Evolutionary conservation across 2,113 vertebrate species (phyloP).

Genomic region (Chelonoidis abingdonii): DNA sequence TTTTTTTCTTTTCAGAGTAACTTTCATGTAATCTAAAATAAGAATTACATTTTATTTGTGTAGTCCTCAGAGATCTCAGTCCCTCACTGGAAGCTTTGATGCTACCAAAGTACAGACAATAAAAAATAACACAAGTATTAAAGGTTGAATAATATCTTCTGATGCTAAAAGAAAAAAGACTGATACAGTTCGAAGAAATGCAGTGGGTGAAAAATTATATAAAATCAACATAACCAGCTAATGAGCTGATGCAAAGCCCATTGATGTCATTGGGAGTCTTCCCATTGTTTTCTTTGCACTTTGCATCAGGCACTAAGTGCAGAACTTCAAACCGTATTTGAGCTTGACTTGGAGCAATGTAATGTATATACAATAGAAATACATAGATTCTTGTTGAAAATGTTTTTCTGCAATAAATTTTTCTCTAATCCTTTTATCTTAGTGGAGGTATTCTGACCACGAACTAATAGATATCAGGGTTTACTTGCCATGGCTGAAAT

Average conservation of each 20-base stretch:
- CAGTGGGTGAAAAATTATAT: background rate
- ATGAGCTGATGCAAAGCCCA: background rate
- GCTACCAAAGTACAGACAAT: background rate
- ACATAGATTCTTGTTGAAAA: background rate
- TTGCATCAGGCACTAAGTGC: background rate
- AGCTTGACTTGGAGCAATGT: background rate
- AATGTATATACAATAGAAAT: background rate
- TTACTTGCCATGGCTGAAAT: accelerated
- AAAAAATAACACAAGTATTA: background rate
- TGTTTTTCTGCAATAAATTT: background rate
- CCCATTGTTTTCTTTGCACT: background rate
- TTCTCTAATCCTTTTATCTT: background rate
- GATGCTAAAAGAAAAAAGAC: background rate
- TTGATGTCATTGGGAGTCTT: accelerated
- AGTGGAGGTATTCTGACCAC: background rate
- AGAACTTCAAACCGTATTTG: background rate
- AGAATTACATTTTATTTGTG: background rate
- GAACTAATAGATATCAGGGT: accelerated
- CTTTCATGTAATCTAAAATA: background rate
- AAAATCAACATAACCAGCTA: background rate
- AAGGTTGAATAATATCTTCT: background rate
- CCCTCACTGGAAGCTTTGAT: background rate
- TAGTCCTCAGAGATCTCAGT: background rate
- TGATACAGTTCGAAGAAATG: background rate
- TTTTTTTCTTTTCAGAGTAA: background rate